These are phyloP conservation scores for Meloidogyne exigua DNA, from an alignment of 1,140 invertebrate genomes.

Conservation along the genomic window DNA sequence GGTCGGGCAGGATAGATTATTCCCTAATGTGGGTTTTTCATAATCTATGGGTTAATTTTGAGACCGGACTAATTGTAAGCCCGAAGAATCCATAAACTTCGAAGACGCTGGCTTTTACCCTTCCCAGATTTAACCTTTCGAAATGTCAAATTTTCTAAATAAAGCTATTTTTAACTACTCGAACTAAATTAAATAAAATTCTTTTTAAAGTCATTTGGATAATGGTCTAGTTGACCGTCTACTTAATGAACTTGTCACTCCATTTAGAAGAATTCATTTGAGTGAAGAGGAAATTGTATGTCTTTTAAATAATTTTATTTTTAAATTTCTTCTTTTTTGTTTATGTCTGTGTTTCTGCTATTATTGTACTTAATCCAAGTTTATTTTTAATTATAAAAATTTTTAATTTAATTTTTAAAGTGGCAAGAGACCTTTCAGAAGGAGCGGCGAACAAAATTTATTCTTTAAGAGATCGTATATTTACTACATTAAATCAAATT, in stretches of 20 bases:
- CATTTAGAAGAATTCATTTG: constrained; percentile 53
- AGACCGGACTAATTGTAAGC: too few relatives aligned
- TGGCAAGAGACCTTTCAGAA: constrained; percentile 54
- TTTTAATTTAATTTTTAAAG: constrained; percentile 35
- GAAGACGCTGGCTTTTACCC: too few relatives aligned
- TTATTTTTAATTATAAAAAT: neutral
- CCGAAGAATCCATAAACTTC: too few relatives aligned
- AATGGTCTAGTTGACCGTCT: constrained; percentile 57
- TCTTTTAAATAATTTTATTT: neutral
- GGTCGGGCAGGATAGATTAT: too few relatives aligned
- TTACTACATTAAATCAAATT: constrained; percentile 54
- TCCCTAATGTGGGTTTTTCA: too few relatives aligned
- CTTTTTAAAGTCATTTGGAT: constrained; percentile 57
- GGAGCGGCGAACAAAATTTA: constrained; percentile 43
- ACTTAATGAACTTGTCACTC: constrained; percentile 56
- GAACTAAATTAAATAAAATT: neutral
- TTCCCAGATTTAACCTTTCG: too few relatives aligned
- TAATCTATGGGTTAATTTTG: too few relatives aligned
- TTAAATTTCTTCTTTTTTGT: neutral
- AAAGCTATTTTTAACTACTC: neutral
- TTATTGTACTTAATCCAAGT: constrained; percentile 60
- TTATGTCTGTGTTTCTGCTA: constrained; percentile 57
- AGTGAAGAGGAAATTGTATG: constrained; percentile 51
- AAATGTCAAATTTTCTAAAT: too few relatives aligned
- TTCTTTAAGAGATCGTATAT: constrained; percentile 47